A percentile compares a stretch with the other conserved stretches of the same genome.
phyloP scores from a whole-genome alignment of 2,797 vertebrate genomes.

The Spea hammondii region DNA sequence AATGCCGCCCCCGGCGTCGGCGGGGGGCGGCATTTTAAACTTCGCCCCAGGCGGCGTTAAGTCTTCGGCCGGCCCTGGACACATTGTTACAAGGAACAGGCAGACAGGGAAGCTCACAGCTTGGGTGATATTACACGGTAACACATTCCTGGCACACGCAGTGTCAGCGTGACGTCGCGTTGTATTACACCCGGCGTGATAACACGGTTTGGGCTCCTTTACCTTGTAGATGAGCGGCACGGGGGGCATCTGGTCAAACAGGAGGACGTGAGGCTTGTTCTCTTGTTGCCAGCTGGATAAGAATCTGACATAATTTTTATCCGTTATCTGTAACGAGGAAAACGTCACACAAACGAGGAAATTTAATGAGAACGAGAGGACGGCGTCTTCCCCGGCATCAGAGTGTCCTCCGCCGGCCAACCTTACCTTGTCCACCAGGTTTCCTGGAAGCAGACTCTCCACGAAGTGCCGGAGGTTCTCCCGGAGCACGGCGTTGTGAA shows the following conservation, averaged over 20 bases:
- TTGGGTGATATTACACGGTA: too few relatives aligned
- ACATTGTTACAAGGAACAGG: too few relatives aligned
- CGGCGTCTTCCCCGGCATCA: too few relatives aligned
- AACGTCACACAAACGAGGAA: neutral
- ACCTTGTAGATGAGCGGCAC: slow-evolving; percentile 91
- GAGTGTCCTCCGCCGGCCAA: neutral
- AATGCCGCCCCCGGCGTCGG: too few relatives aligned
- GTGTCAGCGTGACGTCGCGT: too few relatives aligned
- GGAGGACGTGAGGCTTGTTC: slow-evolving; percentile 90
- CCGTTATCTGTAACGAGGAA: slow-evolving; percentile 77
- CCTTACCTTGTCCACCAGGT: slow-evolving; percentile 87
- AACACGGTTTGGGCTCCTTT: slow-evolving; percentile 20
- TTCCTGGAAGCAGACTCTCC: slow-evolving; percentile 89
- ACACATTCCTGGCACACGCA: too few relatives aligned
- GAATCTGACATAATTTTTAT: slow-evolving; percentile 83
- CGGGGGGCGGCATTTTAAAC: too few relatives aligned
- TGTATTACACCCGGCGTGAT: too few relatives aligned
- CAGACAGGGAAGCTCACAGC: neutral
- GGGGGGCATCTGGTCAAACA: slow-evolving; percentile 87
- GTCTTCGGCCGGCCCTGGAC: too few relatives aligned
- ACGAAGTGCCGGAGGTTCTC: slow-evolving; percentile 90
- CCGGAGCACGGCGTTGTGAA: slow-evolving; percentile 85
- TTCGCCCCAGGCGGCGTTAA: too few relatives aligned
- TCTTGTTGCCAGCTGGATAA: slow-evolving; percentile 88
- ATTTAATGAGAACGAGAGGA: neutral